Base-by-base conservation (phyloP, 2,797 vertebrate genomes). In the Muscicapa striata region DNA sequence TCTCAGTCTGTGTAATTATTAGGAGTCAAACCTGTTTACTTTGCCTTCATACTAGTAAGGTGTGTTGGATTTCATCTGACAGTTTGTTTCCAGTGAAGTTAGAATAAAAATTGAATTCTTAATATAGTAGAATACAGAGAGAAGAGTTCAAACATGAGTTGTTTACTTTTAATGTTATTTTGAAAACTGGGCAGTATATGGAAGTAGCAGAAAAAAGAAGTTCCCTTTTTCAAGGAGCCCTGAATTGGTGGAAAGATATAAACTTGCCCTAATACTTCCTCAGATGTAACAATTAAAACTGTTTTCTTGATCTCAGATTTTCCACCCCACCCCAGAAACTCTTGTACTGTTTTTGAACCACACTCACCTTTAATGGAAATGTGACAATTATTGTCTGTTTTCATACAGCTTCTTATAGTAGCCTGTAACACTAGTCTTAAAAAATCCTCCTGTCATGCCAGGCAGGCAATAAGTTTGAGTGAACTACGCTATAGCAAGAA, bases 1-100 rank as follows among this genome's bases (percentile, higher is more conserved):
- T 93, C 93, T 93, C 80, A 75, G 91, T 93, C 94, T 93, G 77
- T 49, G 58, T 74, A 88, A 90, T 96, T 97, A 94, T 89, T 69
- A 87, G 91, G 89, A 57, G 86, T 70, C 58, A 38, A 55, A 49
- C 51, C 79, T 73, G 62, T 90, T 94, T 89, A 24, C 59, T 76
- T 74, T 69, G 59, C 63, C 52, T 95, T 61, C 41, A 61, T 67
- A 48, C 59, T 32, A 32, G 51, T 67, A n/a, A 63, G 62, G 36
- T n/a, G 29, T 52, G 49, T 62, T 88, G 38, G 67, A 63, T 89
- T 90, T 93, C 59, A 82, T 73, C 67, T 89, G 74, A 17, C 75
- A 49, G 72, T 72, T 95, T 51, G 34, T 68, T 94, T 79, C 64
- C 57, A 79, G 59, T 36, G 36, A 81, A 92, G 67, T 70, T 59